A percentile compares a stretch with the other conserved stretches of the same genome.
phyloP scores from a whole-genome alignment of 2,113 vertebrate species.

The Hassar affinis region DNA sequence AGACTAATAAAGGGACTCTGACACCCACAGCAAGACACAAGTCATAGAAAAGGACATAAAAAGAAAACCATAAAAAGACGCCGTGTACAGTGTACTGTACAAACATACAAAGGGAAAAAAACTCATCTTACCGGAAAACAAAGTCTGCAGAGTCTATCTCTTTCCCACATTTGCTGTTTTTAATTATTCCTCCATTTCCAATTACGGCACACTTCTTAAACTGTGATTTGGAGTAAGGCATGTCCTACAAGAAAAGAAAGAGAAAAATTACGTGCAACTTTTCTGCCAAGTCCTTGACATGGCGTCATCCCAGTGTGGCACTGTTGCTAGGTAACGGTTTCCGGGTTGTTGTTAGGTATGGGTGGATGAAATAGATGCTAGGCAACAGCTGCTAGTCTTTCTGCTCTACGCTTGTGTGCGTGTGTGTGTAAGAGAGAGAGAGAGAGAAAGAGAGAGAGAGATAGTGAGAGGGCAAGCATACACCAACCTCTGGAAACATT shows the following conservation, averaged over 20 bases:
- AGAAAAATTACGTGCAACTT: background rate
- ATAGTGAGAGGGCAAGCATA: background rate
- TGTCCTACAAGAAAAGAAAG: slow-evolving; percentile 76
- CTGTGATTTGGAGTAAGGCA: slow-evolving; percentile 93
- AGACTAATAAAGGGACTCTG: background rate
- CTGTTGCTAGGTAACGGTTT: slow-evolving; percentile 30
- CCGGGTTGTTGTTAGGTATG: background rate
- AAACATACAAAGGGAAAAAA: background rate
- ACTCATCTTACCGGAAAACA: slow-evolving; percentile 82
- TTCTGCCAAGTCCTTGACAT: background rate
- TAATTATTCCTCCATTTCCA: slow-evolving; percentile 94
- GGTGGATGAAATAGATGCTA: background rate
- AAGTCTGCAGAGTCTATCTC: slow-evolving; percentile 94
- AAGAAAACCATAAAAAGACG: slow-evolving; percentile 1
- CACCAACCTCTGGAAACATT: slow-evolving; percentile 92
- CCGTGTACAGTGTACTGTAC: background rate
- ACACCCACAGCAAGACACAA: background rate
- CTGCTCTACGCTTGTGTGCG: background rate
- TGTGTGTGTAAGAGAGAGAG: background rate
- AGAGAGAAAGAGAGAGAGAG: too few species aligned
- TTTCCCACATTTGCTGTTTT: slow-evolving; percentile 91
- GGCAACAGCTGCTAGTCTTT: background rate
- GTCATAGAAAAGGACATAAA: background rate
- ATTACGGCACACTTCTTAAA: slow-evolving; percentile 96
- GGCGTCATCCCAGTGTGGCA: background rate